These are phyloP conservation scores for Colistium nudipinnis DNA, from an alignment of 2,113 vertebrate species.

Conservation along the genomic window DNA sequence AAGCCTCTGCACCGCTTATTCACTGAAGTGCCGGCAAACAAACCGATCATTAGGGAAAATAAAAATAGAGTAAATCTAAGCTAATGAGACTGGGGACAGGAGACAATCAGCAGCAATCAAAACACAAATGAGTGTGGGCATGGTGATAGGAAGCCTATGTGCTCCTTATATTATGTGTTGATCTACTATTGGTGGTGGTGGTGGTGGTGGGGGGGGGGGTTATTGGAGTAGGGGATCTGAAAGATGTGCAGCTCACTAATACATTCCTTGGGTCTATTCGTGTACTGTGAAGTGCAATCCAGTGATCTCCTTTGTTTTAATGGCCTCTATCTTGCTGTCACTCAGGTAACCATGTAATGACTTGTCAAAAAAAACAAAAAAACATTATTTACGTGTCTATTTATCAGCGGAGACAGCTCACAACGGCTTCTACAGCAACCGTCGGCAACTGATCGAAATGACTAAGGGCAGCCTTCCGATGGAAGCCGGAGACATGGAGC, in stretches of 20 bases:
- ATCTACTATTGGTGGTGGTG: not conserved
- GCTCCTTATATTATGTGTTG: not conserved
- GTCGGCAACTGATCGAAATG: slow-evolving; percentile 88
- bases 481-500: slow-evolving; percentile 85
- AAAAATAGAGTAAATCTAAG: slow-evolving; percentile 62
- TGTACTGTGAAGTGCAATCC: not conserved
- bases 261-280: not conserved
- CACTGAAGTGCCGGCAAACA: slow-evolving; percentile 54
- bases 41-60: slow-evolving; percentile 61
- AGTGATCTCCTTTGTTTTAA: no score
- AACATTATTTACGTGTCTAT: slow-evolving; percentile 39
- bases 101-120: slow-evolving; percentile 59
- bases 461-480: slow-evolving; percentile 91
- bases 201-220: no score
- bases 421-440: slow-evolving; percentile 90
- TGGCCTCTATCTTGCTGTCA: not conserved
- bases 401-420: slow-evolving; percentile 91
- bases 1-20: slow-evolving; percentile 43
- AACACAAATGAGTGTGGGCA: slow-evolving; percentile 42
- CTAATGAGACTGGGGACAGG: slow-evolving; percentile 56
- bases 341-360: no score
- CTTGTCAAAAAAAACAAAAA: not conserved
- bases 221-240: not conserved
- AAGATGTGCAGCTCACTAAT: not conserved
- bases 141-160: slow-evolving; percentile 28